Conservation (phyloP, 2,888 invertebrate species). For the Drosophila tanythrix region DNA sequence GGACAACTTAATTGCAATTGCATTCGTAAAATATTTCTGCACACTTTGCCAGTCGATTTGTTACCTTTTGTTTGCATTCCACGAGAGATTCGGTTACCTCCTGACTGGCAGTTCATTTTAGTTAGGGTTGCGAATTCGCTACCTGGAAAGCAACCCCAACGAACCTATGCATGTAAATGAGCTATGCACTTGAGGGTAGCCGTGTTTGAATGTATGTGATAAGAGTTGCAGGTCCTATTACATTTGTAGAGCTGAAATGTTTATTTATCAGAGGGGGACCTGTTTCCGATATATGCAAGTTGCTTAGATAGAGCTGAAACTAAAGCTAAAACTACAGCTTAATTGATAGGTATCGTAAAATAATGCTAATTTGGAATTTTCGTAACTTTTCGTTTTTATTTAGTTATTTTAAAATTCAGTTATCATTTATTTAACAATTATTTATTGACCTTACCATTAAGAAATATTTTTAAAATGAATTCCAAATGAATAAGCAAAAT, state of each 20-base stretch:
- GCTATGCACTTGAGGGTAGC: conserved; percentile 5
- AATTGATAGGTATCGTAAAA: background rate
- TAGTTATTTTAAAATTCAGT: background rate
- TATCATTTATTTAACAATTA: background rate
- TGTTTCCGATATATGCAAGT: background rate
- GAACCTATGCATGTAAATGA: conserved; percentile 21
- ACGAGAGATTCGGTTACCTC: background rate
- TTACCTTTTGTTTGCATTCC: conserved; percentile 30
- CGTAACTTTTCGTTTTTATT: background rate
- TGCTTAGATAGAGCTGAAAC: background rate
- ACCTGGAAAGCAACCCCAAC: too few relatives aligned
- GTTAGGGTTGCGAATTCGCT: background rate
- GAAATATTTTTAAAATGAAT: background rate
- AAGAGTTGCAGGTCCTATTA: conserved; percentile 2
- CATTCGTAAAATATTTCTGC: conserved; percentile 59
- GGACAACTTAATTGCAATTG: conserved; percentile 80
- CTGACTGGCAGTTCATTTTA: background rate
- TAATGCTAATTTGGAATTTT: background rate
- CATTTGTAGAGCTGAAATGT: background rate
- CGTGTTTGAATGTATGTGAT: background rate
- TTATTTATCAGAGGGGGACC: background rate
- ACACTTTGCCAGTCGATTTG: conserved; percentile 23
- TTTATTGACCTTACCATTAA: background rate
- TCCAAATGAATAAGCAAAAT: background rate
- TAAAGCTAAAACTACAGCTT: background rate